Evolutionary conservation across 2,797 vertebrate species (phyloP).

Genomic region (Acrossocheilus wenchowensis): DNA sequence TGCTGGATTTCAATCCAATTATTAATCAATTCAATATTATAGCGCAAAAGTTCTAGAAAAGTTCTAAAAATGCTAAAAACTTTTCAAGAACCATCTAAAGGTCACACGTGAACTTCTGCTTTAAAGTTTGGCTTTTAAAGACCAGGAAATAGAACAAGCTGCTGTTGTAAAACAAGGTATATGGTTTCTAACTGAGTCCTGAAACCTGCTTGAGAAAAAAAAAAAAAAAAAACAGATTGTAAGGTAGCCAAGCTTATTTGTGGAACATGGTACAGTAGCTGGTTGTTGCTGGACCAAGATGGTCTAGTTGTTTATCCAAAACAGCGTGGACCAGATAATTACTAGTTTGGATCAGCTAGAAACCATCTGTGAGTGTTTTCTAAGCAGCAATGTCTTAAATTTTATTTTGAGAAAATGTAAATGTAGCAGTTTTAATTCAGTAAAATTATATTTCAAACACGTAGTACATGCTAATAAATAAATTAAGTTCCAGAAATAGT

Average conservation of each 20-base stretch:
- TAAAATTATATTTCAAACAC: not conserved
- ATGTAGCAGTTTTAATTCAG: not conserved
- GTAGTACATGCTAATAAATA: not conserved
- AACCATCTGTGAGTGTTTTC: not conserved
- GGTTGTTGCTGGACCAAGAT: not conserved
- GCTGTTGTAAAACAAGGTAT: not conserved
- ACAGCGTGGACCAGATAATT: not conserved
- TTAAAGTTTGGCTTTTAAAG: not conserved
- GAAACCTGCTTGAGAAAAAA: not conserved
- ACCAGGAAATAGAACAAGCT: not conserved
- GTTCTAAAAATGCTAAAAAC: not conserved
- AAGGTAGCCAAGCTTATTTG: not conserved
- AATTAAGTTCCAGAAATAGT: not conserved
- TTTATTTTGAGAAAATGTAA: not conserved
- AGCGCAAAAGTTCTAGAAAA: not conserved
- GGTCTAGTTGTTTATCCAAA: not conserved
- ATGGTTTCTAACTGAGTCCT: not conserved
- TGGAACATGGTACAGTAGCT: not conserved
- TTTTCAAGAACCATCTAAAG: not conserved
- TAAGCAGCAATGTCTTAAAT: not conserved
- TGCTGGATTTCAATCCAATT: not conserved
- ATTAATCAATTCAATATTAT: not conserved
- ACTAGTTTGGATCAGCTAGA: not conserved
- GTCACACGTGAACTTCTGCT: not conserved
- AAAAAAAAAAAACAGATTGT: not conserved